Conservation (phyloP, 2,888 invertebrate genomes). For the Melieria crassipennis region DNA sequence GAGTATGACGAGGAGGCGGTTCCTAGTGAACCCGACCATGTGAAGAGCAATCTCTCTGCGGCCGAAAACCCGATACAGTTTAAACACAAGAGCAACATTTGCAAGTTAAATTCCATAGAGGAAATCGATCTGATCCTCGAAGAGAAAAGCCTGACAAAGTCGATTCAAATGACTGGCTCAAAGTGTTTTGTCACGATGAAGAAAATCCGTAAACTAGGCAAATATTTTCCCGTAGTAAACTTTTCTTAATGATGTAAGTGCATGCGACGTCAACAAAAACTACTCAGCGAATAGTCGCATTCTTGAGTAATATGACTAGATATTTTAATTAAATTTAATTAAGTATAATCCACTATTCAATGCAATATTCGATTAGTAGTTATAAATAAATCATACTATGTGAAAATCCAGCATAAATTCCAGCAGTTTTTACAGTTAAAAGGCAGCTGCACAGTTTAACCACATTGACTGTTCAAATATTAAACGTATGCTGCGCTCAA, state of each 20-base stretch:
- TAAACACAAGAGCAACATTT: conserved; percentile 54
- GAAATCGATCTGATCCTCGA: conserved; percentile 64
- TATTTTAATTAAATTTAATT: conserved; percentile 38
- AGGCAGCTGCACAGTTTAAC: background rate
- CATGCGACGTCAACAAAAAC: conserved; percentile 24
- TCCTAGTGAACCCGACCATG: conserved; percentile 43
- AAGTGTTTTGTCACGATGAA: conserved; percentile 65
- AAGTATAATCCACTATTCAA: conserved; percentile 45
- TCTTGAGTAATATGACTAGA: conserved; percentile 30
- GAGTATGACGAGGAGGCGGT: conserved; percentile 49
- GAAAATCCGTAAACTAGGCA: conserved; percentile 73
- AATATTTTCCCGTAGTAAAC: conserved; percentile 73
- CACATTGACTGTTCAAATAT: background rate
- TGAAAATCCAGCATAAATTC: background rate
- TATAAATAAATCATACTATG: conserved; percentile 28
- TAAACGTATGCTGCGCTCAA: no score
- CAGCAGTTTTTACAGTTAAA: background rate
- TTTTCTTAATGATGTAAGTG: conserved; percentile 55
- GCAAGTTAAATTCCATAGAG: conserved; percentile 62
- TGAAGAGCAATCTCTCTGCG: conserved; percentile 51
- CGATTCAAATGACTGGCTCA: conserved; percentile 62
- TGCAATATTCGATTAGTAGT: conserved; percentile 41
- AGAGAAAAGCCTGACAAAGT: conserved; percentile 63
- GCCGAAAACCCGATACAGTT: conserved; percentile 52
- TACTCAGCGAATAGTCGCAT: conserved; percentile 21